Evolutionary conservation across 2,797 vertebrate species (phyloP).

Genomic region (Epinephelus awoara): DNA sequence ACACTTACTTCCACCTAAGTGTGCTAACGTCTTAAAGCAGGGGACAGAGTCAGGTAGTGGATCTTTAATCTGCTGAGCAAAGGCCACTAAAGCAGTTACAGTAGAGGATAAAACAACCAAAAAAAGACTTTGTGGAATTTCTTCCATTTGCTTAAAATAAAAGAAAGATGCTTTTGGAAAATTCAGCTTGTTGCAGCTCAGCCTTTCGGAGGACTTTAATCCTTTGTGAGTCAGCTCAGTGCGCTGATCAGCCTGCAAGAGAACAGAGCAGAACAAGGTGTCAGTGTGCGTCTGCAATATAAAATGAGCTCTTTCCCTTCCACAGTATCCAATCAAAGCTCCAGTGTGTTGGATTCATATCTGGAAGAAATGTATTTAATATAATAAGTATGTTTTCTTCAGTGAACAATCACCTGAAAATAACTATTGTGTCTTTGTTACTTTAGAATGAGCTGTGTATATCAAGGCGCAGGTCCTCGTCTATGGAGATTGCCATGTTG

Average conservation of each 20-base stretch:
- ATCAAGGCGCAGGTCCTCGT: too few relatives aligned
- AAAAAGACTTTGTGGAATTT: too few relatives aligned
- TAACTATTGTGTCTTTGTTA: too few relatives aligned
- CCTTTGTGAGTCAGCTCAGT: neutral
- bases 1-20: too few relatives aligned
- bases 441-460: too few relatives aligned
- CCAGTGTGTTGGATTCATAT: too few relatives aligned
- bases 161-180: neutral
- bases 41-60: neutral
- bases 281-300: neutral
- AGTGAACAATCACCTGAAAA: too few relatives aligned
- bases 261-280: neutral
- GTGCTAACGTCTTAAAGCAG: too few relatives aligned
- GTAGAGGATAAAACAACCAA: too few relatives aligned
- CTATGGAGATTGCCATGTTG: too few relatives aligned
- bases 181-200: accelerated
- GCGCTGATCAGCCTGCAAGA: conserved; percentile 24
- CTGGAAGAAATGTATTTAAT: too few relatives aligned
- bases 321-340: neutral
- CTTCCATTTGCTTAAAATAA: neutral
- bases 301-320: neutral
- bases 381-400: too few relatives aligned
- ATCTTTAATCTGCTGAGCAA: neutral
- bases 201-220: neutral
- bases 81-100: neutral